phyloP scores from a whole-genome alignment of 2,113 vertebrate genomes.

The Microcebus tavaratra region DNA sequence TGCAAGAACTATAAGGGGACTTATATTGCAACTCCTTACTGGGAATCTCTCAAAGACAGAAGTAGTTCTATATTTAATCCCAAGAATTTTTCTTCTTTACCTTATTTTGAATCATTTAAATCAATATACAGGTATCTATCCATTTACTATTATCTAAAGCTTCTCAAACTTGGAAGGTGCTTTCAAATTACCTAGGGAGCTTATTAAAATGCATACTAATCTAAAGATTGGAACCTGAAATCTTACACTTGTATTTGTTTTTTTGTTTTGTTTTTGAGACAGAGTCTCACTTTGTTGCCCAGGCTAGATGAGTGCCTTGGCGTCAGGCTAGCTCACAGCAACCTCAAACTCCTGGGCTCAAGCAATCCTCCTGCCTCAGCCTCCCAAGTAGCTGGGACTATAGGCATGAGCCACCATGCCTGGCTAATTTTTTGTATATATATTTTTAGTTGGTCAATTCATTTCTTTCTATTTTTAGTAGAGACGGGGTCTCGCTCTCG shows the following conservation, averaged over 20 bases:
- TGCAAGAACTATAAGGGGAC: background rate
- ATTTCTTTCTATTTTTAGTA: no score
- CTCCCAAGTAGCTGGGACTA: no score
- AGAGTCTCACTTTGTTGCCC: no score
- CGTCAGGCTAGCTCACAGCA: no score
- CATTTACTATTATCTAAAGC: background rate
- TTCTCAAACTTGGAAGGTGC: background rate
- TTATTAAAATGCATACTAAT: background rate
- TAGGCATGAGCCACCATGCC: no score
- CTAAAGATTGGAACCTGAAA: background rate
- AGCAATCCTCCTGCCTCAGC: no score
- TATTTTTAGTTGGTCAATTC: no score
- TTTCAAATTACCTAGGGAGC: background rate
- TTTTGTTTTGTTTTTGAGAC: no score
- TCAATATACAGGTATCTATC: background rate
- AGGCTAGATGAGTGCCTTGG: no score
- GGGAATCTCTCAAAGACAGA: background rate
- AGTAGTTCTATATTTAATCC: background rate
- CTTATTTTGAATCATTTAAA: constrained; percentile 24
- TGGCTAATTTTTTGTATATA: no score
- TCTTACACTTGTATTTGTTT: background rate
- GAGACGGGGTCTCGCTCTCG: no score
- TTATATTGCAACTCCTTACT: background rate
- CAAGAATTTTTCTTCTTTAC: constrained; percentile 23
- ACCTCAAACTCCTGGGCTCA: no score